Conservation (phyloP, 2,797 vertebrate genomes). For the Lutjanus argentimaculatus region DNA sequence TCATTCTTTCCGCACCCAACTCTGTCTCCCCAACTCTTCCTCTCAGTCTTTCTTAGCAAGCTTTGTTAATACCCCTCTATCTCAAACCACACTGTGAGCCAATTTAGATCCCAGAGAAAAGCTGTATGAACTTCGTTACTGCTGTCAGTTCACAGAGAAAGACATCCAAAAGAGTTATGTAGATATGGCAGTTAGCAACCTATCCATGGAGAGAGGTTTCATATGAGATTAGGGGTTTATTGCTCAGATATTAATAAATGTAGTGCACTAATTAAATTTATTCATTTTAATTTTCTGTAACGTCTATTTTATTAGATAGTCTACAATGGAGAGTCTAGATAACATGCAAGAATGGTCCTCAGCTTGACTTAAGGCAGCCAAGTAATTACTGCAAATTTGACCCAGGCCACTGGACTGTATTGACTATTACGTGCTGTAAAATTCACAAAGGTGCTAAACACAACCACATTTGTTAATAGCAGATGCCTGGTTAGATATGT, state of each 20-base stretch:
- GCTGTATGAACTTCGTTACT: slow-evolving; percentile 47
- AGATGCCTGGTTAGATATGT: background rate
- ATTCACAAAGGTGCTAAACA: background rate
- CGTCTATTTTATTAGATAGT: slow-evolving; percentile 18
- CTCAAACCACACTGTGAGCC: slow-evolving; percentile 50
- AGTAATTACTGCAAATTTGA: slow-evolving; percentile 20
- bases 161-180: slow-evolving; percentile 42
- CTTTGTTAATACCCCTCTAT: slow-evolving; percentile 53
- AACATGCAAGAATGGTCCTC: slow-evolving; percentile 4
- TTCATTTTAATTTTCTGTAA: slow-evolving; percentile 18
- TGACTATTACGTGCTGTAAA: background rate
- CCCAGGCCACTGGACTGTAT: background rate
- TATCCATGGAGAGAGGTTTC: slow-evolving; percentile 34
- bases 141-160: slow-evolving; percentile 58
- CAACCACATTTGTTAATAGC: background rate
- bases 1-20: slow-evolving; percentile 14
- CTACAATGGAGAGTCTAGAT: slow-evolving; percentile 1
- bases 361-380: background rate
- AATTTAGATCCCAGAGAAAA: slow-evolving; percentile 57
- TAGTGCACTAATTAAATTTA: slow-evolving; percentile 30
- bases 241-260: slow-evolving; percentile 40
- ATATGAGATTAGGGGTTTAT: slow-evolving; percentile 42
- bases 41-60: slow-evolving; percentile 31
- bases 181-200: slow-evolving; percentile 47
- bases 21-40: slow-evolving; percentile 21